phyloP scores from a whole-genome alignment of 2,888 invertebrate genomes.

The Crepidodera aurea region DNA sequence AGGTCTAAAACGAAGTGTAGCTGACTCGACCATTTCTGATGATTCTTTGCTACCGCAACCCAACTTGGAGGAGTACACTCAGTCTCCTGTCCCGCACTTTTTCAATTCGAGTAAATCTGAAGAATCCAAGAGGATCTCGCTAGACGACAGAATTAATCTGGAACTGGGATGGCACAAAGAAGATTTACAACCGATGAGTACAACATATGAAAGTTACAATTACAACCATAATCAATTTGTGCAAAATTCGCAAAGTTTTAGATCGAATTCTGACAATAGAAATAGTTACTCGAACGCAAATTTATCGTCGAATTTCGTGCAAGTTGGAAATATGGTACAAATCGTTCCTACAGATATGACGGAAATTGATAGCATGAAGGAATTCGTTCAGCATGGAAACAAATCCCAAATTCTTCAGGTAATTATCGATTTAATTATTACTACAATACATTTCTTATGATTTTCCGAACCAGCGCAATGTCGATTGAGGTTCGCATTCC shows the following conservation, averaged over 20 bases:
- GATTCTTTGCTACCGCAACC: slow-evolving; percentile 58
- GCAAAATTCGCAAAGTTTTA: slow-evolving; percentile 1
- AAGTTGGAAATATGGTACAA: slow-evolving; percentile 70
- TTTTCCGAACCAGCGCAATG: too few relatives aligned
- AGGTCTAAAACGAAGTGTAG: slow-evolving; percentile 61
- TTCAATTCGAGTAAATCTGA: slow-evolving; percentile 33
- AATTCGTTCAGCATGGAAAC: slow-evolving; percentile 6
- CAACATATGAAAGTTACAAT: slow-evolving; percentile 36
- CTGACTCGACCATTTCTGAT: slow-evolving; percentile 66
- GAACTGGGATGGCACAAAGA: slow-evolving; percentile 66
- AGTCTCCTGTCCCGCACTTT: slow-evolving; percentile 46
- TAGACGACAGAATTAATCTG: slow-evolving; percentile 69
- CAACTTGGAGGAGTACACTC: slow-evolving; percentile 46
- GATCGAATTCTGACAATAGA: neutral
- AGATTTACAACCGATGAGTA: slow-evolving; percentile 39
- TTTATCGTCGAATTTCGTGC: slow-evolving; percentile 50
- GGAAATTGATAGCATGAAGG: slow-evolving; percentile 8
- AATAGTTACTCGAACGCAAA: slow-evolving; percentile 26
- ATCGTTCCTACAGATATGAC: slow-evolving; percentile 64
- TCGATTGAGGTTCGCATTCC: too few relatives aligned
- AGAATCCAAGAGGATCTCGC: slow-evolving; percentile 67
- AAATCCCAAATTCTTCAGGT: slow-evolving; percentile 31
- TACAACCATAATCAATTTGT: slow-evolving; percentile 27
- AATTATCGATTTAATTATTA: too few relatives aligned
- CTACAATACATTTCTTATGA: too few relatives aligned